Evolutionary conservation across 2,113 vertebrate species (phyloP), one percentile per base, ranked within the genome.

Genomic region (Chiloscyllium plagiosum): DNA sequence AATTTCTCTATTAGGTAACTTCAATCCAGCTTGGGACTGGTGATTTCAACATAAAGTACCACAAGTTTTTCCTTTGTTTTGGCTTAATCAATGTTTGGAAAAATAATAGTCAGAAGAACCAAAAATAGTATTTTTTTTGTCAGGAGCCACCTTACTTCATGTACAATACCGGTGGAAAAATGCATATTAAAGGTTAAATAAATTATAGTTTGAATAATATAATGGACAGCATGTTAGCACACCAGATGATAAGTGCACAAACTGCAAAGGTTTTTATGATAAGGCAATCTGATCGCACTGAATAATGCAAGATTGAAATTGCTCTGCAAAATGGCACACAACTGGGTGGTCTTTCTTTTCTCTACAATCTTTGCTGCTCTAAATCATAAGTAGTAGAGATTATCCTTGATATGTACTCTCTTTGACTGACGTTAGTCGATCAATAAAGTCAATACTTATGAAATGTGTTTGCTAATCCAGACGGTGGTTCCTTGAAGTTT

Each of bases 401-500:
- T 52, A 61, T 29, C 52, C 89, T n/a, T 13, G 29, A 92, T 65
- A 92, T 92, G 13, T 80, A 80, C 13, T 92, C 65, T 92, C 26
- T n/a, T 65, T 65, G 26, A 65, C 33, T 33, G 56, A 92, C 89
- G 65, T 33, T n/a, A 33, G n/a, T 65, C 65, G 52, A 65, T 65
- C 33, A 92, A 92, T 65, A 65, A 65, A n/a, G 15, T 37, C 89
- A 66, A 65, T 92, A 65, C 33, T 92, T 92, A 92, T 65, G 33
- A n/a, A 92, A 92, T 65, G 65, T 92, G 56, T 92, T 37, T 92
- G 56, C 52, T 90, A 29, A 90, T 90, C 26, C 87, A 90, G 56
- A 92, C 65, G 87, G 65, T n/a, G 56, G n/a, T 56, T 92, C 26
- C 29, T 15, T 15, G 17, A 92, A 65, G 29, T 92, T 65, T 92